Conservation (phyloP, 2,797 vertebrate species). For the Danio aesculapii region DNA sequence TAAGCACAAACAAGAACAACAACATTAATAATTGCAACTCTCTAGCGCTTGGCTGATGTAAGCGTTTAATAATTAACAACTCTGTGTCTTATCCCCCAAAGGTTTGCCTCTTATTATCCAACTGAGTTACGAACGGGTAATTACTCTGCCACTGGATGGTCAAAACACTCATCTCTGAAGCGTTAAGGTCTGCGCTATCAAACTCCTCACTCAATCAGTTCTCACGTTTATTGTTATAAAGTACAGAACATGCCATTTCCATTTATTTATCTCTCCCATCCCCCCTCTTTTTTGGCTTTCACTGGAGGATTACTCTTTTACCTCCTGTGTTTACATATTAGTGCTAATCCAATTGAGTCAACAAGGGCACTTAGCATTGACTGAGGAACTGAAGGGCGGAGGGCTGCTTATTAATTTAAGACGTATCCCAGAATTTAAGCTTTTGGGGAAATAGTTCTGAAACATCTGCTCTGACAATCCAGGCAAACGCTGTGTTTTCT, state of each 20-base stretch:
- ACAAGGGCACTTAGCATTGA: slow-evolving; percentile 86
- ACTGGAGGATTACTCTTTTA: slow-evolving; percentile 87
- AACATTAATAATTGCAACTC: slow-evolving; percentile 88
- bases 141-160: slow-evolving; percentile 81
- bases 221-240: slow-evolving; percentile 74
- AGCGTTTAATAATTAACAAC: slow-evolving; percentile 89
- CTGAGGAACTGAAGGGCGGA: slow-evolving; percentile 81
- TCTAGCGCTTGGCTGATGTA: slow-evolving; percentile 84
- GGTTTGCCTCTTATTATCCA: slow-evolving; percentile 82
- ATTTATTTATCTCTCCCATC: slow-evolving; percentile 82
- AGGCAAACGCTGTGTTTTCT: slow-evolving; percentile 64
- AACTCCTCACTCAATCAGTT: slow-evolving; percentile 71
- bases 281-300: slow-evolving; percentile 66
- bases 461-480: slow-evolving; percentile 83
- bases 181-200: slow-evolving; percentile 70
- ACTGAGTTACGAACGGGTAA: slow-evolving; percentile 85
- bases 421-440: slow-evolving; percentile 80
- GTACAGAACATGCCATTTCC: slow-evolving; percentile 73
- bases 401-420: slow-evolving; percentile 85
- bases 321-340: slow-evolving; percentile 89
- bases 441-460: slow-evolving; percentile 81
- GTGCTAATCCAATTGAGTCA: slow-evolving; percentile 89
- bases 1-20: slow-evolving; percentile 88
- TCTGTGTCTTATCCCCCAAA: slow-evolving; percentile 84
- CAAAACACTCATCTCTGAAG: slow-evolving; percentile 77